Conservation (phyloP, 2,888 invertebrate species). For the Beris morrisii region DNA sequence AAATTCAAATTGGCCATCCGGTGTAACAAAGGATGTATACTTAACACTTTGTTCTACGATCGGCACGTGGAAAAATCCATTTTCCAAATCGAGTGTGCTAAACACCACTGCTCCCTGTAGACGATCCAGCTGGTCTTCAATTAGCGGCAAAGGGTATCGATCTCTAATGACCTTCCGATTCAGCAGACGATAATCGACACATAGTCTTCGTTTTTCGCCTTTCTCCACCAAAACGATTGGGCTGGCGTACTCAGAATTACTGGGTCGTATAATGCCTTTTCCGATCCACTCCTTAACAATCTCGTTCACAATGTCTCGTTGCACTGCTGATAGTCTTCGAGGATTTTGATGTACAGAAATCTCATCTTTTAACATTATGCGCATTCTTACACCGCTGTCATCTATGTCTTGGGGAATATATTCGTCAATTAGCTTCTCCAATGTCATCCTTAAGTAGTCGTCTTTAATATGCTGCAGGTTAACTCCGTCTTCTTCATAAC, state of each 20-base stretch:
- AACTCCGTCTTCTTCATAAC: too few species aligned
- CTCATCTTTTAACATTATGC: conserved; percentile 45
- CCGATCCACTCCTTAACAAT: too few species aligned
- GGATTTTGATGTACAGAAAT: conserved; percentile 42
- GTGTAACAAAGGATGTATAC: conserved; percentile 52
- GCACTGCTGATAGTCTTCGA: conserved; percentile 41
- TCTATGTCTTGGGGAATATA: background rate
- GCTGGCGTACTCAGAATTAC: too few species aligned
- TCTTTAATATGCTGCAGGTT: too few species aligned
- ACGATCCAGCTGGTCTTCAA: conserved; percentile 49
- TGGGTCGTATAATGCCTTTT: too few species aligned
- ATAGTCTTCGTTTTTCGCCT: too few species aligned
- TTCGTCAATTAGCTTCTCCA: background rate
- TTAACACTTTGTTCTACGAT: conserved; percentile 44
- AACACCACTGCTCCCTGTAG: conserved; percentile 40
- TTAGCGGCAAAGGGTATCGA: conserved; percentile 28
- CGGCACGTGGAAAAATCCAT: conserved; percentile 42
- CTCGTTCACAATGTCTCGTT: conserved; percentile 40
- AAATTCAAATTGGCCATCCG: conserved; percentile 51
- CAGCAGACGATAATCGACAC: too few species aligned
- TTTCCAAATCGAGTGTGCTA: conserved; percentile 40
- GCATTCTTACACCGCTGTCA: conserved; percentile 35
- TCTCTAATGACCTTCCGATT: too few species aligned
- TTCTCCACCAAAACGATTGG: too few species aligned
- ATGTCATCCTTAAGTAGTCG: too few species aligned